These are phyloP conservation scores for Andrena praecox DNA, from an alignment of 2,888 invertebrate species.

Conservation along the genomic window DNA sequence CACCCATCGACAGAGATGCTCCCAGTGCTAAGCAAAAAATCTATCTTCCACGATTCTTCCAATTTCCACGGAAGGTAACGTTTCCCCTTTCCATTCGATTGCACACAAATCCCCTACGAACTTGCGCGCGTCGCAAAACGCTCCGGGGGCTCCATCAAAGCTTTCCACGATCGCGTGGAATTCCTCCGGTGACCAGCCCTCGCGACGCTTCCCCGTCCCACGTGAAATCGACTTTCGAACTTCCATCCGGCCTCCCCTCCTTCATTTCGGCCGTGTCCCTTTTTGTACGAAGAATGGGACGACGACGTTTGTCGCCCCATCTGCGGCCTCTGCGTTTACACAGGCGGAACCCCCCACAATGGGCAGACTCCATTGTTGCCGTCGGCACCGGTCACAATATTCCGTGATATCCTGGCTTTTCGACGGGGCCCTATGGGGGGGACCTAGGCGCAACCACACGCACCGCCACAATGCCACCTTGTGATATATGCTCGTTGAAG, in stretches of 20 bases:
- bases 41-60: background rate
- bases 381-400: constrained; percentile 76
- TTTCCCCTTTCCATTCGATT: background rate
- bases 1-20: too few species aligned
- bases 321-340: constrained; percentile 72
- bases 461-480: constrained; percentile 67
- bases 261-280: constrained; percentile 46
- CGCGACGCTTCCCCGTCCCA: constrained; percentile 25
- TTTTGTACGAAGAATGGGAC: constrained; percentile 69
- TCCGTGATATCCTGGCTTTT: constrained; percentile 75
- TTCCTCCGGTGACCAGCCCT: constrained; percentile 24
- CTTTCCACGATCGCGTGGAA: constrained; percentile 40
- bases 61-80: background rate
- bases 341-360: constrained; percentile 68
- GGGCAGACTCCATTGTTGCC: constrained; percentile 70
- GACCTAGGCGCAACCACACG: constrained; percentile 59
- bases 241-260: constrained; percentile 35
- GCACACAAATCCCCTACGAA: background rate
- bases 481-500: constrained; percentile 71
- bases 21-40: too few species aligned
- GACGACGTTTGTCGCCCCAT: constrained; percentile 70
- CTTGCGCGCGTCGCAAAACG: constrained; percentile 17
- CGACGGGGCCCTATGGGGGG: constrained; percentile 54
- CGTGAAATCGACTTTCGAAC: constrained; percentile 60
- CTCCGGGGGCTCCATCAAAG: background rate